These are phyloP conservation scores for Drosophila oshimai DNA, from an alignment of 1,140 invertebrate genomes.

Conservation along the genomic window DNA sequence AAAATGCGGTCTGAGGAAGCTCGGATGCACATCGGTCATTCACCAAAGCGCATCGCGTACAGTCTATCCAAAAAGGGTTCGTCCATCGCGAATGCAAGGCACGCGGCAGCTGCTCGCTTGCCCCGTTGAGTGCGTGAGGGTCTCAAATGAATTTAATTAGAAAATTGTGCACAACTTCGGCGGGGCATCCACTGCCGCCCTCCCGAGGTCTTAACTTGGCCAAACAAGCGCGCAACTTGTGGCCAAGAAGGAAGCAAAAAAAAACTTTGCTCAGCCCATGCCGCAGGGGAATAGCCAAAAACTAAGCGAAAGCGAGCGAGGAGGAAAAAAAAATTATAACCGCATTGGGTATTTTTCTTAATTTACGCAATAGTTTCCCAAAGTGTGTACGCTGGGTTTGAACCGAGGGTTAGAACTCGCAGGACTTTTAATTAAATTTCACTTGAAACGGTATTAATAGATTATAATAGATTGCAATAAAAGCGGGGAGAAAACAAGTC, in stretches of 20 bases:
- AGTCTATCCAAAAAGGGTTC: conserved; percentile 34
- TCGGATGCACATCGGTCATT: conserved; percentile 37
- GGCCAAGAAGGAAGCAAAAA: conserved; percentile 29
- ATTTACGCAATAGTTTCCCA: conserved; percentile 58
- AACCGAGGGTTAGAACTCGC: conserved; percentile 25
- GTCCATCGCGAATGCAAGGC: conserved; percentile 51
- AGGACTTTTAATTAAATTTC: conserved; percentile 59
- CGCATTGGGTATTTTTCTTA: conserved; percentile 72
- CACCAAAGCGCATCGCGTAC: conserved; percentile 11
- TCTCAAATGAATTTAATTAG: conserved; percentile 82
- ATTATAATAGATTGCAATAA: conserved; percentile 18
- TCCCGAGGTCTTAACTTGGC: conserved; percentile 42
- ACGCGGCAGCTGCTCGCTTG: conserved; percentile 48
- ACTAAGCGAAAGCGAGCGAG: conserved; percentile 24
- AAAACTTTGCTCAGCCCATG: conserved; percentile 34
- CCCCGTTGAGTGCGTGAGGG: conserved; percentile 65
- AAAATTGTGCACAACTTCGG: conserved; percentile 74
- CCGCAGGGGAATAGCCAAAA: conserved; percentile 32
- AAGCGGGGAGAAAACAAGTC: too few relatives aligned
- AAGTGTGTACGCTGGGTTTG: conserved; percentile 22
- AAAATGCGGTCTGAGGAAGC: conserved; percentile 8
- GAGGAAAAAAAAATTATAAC: conserved; percentile 54
- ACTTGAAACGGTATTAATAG: conserved; percentile 29
- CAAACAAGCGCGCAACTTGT: conserved; percentile 47
- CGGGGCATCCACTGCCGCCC: conserved; percentile 11